Evolutionary conservation across 2,113 vertebrate genomes (phyloP), one percentile per base, ranked within the genome.

Genomic region (Lepus timidus): DNA sequence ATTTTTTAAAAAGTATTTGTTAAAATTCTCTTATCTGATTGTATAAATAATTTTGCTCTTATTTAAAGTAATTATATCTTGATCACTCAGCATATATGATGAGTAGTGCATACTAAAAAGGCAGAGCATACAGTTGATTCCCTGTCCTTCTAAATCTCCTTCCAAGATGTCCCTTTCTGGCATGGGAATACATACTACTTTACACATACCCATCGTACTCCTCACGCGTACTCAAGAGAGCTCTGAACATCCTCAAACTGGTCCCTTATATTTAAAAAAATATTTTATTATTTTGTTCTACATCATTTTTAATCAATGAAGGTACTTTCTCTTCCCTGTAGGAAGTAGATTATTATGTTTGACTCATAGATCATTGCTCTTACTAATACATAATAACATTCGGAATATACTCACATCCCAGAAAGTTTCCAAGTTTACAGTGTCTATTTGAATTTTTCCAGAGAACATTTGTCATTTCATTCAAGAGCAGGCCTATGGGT

Each of bases 401-500:
- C 97, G 94, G 84, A 97, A 91, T 33, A 92, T 11, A 1, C 49
- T 94, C 27, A 82, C 2, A 78, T n/a, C 79, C 73, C 75, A 97
- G 67, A 92, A 97, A 97, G 71, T 96, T 96, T 96, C 51, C 25
- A 85, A 91, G 33, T 97, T 97, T 91, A 89, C 52, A 93, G 49
- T 91, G 84, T 96, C 95, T 97, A 70, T 91, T 96, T 96, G 55
- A 80, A 88, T 95, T 62, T 96, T 97, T 97, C 65, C 85, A 62
- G n/a, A 97, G 39, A 95, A 96, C 74, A 95, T 97, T 96, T 97
- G 94, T 96, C 95, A 97, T 97, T 97, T 97, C 58, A 93, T 95
- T 98, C 94, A 97, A 97, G 84, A 97, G 82, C 39, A 96, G 65
- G 44, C 36, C 89, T 97, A 88, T 84, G 84, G 75, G 58, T 97